Evolutionary conservation across 2,888 invertebrate species (phyloP).

Genomic region (Athalia circularis): DNA sequence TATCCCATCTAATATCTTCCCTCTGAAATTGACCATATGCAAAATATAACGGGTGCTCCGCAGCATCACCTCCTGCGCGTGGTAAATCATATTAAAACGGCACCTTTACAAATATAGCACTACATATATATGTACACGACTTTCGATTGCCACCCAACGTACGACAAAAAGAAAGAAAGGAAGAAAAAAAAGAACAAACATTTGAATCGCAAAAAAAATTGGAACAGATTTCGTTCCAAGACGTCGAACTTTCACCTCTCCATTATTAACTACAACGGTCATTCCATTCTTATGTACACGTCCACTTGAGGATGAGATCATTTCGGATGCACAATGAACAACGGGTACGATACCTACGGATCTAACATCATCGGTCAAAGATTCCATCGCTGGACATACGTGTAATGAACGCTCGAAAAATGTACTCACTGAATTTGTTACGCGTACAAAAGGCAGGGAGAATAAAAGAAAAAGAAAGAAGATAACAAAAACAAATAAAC

Average conservation of each 20-base stretch:
- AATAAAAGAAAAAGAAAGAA: neutral
- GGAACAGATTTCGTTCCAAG: slow-evolving; percentile 39
- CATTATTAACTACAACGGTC: slow-evolving; percentile 9
- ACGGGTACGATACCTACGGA: neutral
- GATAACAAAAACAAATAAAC: too few species aligned
- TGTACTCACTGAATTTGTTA: too few species aligned
- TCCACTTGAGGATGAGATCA: slow-evolving; percentile 9
- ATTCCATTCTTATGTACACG: slow-evolving; percentile 13
- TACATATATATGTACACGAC: slow-evolving; percentile 3
- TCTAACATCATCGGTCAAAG: neutral
- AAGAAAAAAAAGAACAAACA: neutral
- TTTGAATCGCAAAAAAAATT: neutral
- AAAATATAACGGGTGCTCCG: too few species aligned
- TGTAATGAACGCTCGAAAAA: too few species aligned
- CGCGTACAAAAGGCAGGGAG: too few species aligned
- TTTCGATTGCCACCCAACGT: slow-evolving; percentile 15
- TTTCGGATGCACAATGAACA: neutral
- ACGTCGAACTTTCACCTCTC: slow-evolving; percentile 41
- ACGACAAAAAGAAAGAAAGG: too few species aligned
- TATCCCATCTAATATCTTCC: too few species aligned
- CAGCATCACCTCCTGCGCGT: too few species aligned
- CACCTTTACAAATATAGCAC: neutral
- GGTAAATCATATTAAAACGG: too few species aligned
- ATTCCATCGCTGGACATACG: too few species aligned
- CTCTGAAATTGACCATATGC: too few species aligned